Evolutionary conservation across 1,140 invertebrate genomes (phyloP).

Genomic region (Drosophila nannoptera): DNA sequence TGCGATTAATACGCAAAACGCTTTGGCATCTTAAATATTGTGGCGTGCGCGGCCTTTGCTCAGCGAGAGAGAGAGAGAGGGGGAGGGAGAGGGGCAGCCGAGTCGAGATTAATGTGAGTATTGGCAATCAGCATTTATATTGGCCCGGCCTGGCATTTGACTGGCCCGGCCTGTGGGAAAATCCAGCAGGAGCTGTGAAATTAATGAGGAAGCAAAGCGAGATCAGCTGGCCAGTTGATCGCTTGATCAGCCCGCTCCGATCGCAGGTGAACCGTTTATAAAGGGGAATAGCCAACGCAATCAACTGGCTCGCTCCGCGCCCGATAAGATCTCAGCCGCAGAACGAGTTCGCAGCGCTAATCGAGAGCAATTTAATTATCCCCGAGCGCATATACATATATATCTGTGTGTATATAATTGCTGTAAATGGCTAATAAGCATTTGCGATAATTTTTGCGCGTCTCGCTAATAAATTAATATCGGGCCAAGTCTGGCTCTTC

Average conservation of each 20-base stretch:
- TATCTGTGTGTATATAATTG: conserved; percentile 49
- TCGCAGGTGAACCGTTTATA: conserved; percentile 18
- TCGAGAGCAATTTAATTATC: conserved; percentile 34
- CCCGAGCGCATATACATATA: not conserved
- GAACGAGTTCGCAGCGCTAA: conserved; percentile 19
- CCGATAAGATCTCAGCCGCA: conserved; percentile 20
- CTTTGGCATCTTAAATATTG: conserved; percentile 76
- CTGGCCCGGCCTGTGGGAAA: conserved; percentile 14
- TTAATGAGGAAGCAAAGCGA: conserved; percentile 17
- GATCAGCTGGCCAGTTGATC: too few species aligned
- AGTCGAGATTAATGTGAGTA: conserved; percentile 68
- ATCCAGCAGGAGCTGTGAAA: conserved; percentile 2
- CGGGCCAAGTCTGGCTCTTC: conserved; percentile 1
- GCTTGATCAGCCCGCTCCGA: conserved; percentile 4
- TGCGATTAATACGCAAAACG: conserved; percentile 74
- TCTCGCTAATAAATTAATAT: conserved; percentile 61
- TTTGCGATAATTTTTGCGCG: conserved; percentile 57
- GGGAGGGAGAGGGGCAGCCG: not conserved
- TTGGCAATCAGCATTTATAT: conserved; percentile 74
- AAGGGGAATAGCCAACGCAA: conserved; percentile 15
- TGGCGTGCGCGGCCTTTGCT: conserved; percentile 60
- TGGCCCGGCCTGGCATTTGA: conserved; percentile 69
- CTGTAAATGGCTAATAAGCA: conserved; percentile 52
- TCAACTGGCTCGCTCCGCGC: conserved; percentile 3
- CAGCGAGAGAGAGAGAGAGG: conserved; percentile 5